Percentiles rank a stretch among this genome's conserved stretches.
Evolutionary conservation across 2,113 vertebrate genomes (phyloP).

Genomic region (Megaceryle torquata): DNA sequence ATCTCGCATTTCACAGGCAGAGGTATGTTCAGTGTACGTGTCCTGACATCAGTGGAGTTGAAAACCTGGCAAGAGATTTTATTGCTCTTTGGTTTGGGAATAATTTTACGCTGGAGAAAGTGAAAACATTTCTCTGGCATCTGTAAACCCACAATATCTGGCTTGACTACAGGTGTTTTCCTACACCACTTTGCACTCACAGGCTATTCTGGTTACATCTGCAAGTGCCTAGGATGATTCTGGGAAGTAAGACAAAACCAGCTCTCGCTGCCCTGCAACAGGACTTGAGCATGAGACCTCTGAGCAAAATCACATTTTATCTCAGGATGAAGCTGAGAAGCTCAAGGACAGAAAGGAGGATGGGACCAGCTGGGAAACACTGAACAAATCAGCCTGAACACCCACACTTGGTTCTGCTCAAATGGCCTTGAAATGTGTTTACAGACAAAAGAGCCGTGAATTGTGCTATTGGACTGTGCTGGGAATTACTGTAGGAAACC

Average conservation of each 20-base stretch:
- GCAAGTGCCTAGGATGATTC: accelerated
- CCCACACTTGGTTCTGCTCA: not conserved
- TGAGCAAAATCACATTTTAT: not conserved
- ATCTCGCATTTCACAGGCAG: not conserved
- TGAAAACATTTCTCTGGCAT: not conserved
- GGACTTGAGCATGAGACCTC: not conserved
- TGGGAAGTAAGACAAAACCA: not conserved
- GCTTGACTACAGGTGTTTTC: not conserved
- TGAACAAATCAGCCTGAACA: not conserved
- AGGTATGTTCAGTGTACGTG: not conserved
- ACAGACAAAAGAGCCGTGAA: not conserved
- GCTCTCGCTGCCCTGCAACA: not conserved
- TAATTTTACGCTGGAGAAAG: not conserved
- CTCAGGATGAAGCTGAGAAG: not conserved
- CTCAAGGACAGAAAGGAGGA: not conserved
- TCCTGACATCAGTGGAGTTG: not conserved
- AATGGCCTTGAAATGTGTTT: constrained; percentile 26
- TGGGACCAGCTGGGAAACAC: not conserved
- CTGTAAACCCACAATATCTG: not conserved
- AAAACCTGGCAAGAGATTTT: not conserved
- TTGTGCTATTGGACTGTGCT: not conserved
- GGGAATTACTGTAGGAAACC: not conserved
- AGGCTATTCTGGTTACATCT: not conserved
- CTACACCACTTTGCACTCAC: not conserved
- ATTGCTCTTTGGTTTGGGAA: not conserved